phyloP scores from a whole-genome alignment of 2,888 invertebrate genomes.

The Onchidella celtica region DNA sequence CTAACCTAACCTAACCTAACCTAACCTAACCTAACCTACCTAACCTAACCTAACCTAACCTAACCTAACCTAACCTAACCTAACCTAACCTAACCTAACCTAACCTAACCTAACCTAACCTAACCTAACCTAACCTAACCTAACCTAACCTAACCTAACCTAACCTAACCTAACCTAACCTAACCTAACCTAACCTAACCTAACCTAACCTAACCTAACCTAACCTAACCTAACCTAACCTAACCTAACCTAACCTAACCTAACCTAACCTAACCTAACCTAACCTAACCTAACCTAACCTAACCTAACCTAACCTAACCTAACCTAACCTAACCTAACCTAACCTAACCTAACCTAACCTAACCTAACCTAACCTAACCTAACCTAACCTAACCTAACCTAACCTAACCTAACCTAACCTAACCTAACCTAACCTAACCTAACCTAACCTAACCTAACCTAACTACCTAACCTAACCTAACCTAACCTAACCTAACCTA shows the following conservation, averaged over 20 bases:
- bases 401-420: neutral
- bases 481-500: too few relatives aligned
- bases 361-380: neutral
- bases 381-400: neutral
- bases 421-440: neutral
- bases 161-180: too few relatives aligned
- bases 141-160: neutral
- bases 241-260: conserved; percentile 1
- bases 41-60: neutral
- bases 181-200: too few relatives aligned
- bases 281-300: conserved; percentile 1
- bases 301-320: conserved; percentile 4
- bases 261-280: neutral
- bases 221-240: conserved; percentile 3
- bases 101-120: neutral
- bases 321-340: conserved; percentile 4
- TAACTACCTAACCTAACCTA: neutral
- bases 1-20: neutral
- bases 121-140: too few relatives aligned
- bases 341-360: neutral
- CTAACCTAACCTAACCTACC: neutral
- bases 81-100: neutral
- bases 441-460: neutral
- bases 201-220: neutral
- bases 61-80: too few relatives aligned